Conservation (phyloP, 2,888 invertebrate species). For the Agrotis exclamationis region DNA sequence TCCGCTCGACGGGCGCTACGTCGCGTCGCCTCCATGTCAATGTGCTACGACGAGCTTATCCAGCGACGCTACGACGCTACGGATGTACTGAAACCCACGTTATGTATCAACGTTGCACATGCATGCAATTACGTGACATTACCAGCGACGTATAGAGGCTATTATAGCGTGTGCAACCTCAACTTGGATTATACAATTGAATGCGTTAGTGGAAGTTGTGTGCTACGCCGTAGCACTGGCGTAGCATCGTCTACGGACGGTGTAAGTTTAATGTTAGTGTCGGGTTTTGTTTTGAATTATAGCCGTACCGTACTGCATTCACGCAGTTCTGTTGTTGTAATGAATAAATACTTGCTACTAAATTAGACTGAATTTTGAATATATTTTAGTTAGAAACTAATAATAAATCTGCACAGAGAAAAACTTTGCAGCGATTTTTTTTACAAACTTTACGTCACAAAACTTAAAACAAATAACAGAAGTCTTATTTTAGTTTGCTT, state of each 20-base stretch:
- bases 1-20: constrained; percentile 63
- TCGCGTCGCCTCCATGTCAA: constrained; percentile 53
- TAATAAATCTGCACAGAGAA: not conserved
- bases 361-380: not conserved
- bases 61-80: constrained; percentile 50
- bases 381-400: not conserved
- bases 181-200: constrained; percentile 30
- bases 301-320: constrained; percentile 24
- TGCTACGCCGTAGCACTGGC: constrained; percentile 57
- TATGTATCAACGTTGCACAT: constrained; percentile 36
- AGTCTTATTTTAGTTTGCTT: constrained; percentile 49
- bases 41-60: constrained; percentile 62
- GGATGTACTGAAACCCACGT: constrained; percentile 28
- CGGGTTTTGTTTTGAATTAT: constrained; percentile 42
- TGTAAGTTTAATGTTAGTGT: constrained; percentile 45
- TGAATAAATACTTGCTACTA: not conserved
- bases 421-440: constrained; percentile 7
- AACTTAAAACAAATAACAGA: constrained; percentile 49
- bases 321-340: constrained; percentile 12
- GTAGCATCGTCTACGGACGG: constrained; percentile 53
- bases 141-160: constrained; percentile 23
- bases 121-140: constrained; percentile 45
- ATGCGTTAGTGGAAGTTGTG: constrained; percentile 38
- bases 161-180: constrained; percentile 40
- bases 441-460: constrained; percentile 12